A percentile compares a stretch with the other conserved stretches of the same genome.
Conservation (phyloP, 2,797 vertebrate species). For the Novumbra hubbsi region DNA sequence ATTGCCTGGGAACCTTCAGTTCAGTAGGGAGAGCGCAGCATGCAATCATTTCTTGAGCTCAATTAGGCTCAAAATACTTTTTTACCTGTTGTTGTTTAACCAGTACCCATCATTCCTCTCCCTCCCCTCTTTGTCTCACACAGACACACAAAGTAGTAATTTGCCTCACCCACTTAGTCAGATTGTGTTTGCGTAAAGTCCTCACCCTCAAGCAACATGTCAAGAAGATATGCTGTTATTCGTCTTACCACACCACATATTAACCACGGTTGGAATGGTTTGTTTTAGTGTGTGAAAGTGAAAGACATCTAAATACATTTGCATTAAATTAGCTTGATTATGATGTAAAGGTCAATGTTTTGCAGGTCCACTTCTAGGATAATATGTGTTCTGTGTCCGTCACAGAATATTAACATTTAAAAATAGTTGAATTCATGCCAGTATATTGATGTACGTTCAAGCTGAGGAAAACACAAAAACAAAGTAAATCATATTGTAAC, state of each 20-base stretch:
- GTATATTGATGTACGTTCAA: not conserved
- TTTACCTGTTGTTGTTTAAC: not conserved
- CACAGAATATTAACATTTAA: not conserved
- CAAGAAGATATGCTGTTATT: not conserved
- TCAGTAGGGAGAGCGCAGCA: no score
- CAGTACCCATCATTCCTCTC: slow-evolving; percentile 16
- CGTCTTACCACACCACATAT: not conserved
- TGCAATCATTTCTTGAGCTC: no score
- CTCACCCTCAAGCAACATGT: not conserved
- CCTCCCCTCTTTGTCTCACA: not conserved
- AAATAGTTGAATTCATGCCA: not conserved
- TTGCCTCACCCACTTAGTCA: slow-evolving; percentile 48
- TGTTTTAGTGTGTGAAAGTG: not conserved
- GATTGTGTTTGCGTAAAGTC: slow-evolving; percentile 34
- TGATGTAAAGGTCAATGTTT: not conserved
- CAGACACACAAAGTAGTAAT: slow-evolving; percentile 48
- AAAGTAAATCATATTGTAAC: not conserved
- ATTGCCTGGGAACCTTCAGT: no score
- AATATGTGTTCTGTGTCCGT: not conserved
- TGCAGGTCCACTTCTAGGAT: not conserved
- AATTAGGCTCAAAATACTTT: not conserved
- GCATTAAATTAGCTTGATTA: not conserved
- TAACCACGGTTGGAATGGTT: not conserved
- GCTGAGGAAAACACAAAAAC: not conserved
- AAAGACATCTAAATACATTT: not conserved